These are phyloP conservation scores for Apistogramma diplotaenia DNA, from an alignment of 2,113 vertebrate species.

Conservation along the genomic window DNA sequence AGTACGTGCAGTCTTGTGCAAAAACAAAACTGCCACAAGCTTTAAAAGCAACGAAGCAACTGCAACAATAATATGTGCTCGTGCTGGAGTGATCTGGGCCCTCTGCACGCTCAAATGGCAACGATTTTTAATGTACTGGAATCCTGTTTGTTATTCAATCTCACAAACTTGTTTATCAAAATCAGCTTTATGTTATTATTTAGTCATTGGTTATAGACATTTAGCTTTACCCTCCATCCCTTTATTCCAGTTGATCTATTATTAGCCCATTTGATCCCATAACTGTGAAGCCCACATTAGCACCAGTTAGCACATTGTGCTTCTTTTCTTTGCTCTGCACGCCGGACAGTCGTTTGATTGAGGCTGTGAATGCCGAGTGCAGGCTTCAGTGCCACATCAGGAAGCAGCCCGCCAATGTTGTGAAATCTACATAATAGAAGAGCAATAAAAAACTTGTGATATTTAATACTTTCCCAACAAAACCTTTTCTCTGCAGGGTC, in stretches of 20 bases:
- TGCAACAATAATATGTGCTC: too few species aligned
- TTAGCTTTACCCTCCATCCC: neutral
- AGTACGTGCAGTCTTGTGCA: too few species aligned
- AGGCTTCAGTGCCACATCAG: constrained; percentile 36
- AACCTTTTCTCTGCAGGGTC: constrained; percentile 47
- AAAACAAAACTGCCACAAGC: too few species aligned
- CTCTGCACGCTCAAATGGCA: neutral
- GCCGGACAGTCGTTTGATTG: neutral
- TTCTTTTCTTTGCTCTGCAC: constrained; percentile 1
- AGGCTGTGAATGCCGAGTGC: neutral
- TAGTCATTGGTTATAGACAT: neutral
- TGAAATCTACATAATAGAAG: constrained; percentile 39
- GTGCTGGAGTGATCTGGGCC: neutral
- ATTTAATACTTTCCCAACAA: constrained; percentile 56
- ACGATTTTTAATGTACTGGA: neutral
- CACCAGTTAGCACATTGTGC: constrained; percentile 3
- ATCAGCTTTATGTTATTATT: neutral
- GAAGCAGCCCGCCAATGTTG: constrained; percentile 20
- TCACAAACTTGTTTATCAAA: too few species aligned
- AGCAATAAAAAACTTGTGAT: constrained; percentile 61
- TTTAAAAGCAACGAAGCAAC: too few species aligned
- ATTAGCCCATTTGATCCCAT: neutral
- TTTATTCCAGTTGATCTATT: neutral
- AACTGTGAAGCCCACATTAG: neutral
- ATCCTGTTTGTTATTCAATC: too few species aligned